phyloP scores from a whole-genome alignment of 2,797 vertebrate genomes.

The Helicolenus hilgendorfi region DNA sequence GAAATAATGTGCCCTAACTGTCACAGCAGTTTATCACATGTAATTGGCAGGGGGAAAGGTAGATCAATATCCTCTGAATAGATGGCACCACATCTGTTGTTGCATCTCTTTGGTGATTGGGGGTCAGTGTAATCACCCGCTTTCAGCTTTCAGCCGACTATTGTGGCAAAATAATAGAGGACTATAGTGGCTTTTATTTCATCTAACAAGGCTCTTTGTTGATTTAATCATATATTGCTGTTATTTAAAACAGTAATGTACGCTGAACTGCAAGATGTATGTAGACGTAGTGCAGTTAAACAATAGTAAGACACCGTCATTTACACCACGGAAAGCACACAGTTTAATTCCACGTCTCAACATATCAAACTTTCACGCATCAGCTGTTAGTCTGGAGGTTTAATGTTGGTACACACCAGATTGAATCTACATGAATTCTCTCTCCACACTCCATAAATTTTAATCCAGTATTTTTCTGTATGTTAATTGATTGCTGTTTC shows the following conservation, averaged over 20 bases:
- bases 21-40: conserved; percentile 71
- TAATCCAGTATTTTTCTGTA: not conserved
- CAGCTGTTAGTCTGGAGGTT: not conserved
- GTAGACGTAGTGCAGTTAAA: not conserved
- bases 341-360: not conserved
- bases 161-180: conserved; percentile 49
- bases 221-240: not conserved
- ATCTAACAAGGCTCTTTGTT: not conserved
- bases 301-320: not conserved
- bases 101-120: conserved; percentile 55
- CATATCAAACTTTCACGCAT: not conserved
- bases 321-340: not conserved
- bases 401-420: not conserved
- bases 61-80: conserved; percentile 81
- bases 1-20: conserved; percentile 57
- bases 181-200: conserved; percentile 40
- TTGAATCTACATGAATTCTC: not conserved
- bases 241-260: not conserved
- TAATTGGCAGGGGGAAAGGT: conserved; percentile 70
- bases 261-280: not conserved
- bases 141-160: conserved; percentile 32
- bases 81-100: conserved; percentile 73
- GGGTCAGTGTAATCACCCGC: conserved; percentile 49
- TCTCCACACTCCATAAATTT: not conserved
- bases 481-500: not conserved